A percentile compares a stretch with the other conserved stretches of the same genome.
These are phyloP conservation scores for Leucopternis melanops DNA, from an alignment of 2,113 vertebrate species.

Conservation along the genomic window DNA sequence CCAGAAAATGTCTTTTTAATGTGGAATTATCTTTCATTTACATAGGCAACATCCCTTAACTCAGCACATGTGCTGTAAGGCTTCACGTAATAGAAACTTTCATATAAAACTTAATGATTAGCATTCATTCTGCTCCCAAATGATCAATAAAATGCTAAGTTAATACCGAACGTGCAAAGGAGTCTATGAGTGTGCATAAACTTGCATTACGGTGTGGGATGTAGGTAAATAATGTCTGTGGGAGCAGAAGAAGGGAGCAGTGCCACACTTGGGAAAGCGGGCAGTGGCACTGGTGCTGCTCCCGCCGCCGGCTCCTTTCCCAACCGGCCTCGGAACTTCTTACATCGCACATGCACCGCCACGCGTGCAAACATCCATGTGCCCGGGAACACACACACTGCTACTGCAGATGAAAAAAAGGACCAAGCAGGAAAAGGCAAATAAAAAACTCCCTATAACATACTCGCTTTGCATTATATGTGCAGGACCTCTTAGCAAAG, in stretches of 20 bases:
- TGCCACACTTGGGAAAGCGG: neutral
- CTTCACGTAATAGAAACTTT: neutral
- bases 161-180: neutral
- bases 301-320: neutral
- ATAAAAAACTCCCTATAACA: neutral
- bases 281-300: neutral
- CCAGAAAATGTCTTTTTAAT: slow-evolving; percentile 32
- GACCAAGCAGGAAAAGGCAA: neutral
- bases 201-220: neutral
- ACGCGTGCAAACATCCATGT: fast-evolving
- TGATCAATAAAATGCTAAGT: slow-evolving; percentile 39
- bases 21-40: slow-evolving; percentile 49
- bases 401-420: neutral
- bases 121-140: slow-evolving; percentile 18
- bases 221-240: neutral
- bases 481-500: neutral
- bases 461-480: neutral
- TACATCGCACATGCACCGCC: fast-evolving
- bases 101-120: slow-evolving; percentile 39
- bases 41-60: slow-evolving; percentile 29
- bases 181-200: neutral
- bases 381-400: neutral
- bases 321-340: fast-evolving
- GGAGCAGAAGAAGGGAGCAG: neutral
- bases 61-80: neutral